Base-by-base conservation (phyloP, 2,797 vertebrate genomes). In the Cygnus olor region DNA sequence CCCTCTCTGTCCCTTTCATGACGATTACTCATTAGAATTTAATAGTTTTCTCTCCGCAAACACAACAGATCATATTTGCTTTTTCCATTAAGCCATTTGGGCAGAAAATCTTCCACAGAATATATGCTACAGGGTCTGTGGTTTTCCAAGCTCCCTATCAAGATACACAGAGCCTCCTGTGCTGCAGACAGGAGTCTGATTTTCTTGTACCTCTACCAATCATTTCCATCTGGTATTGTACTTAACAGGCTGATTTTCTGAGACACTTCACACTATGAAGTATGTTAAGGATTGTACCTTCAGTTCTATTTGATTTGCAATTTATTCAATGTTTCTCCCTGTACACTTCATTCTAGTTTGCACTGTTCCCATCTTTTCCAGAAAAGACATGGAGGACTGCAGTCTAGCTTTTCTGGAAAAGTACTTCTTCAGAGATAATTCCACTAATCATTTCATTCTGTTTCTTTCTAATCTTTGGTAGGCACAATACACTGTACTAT, bases 181-280 rank as follows among this genome's bases (percentile, higher is more conserved):
- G 64, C 22, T 89, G 57, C 79, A 96, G 90, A 94, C 76, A 78
- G 45, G 54, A 95, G 65, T 76, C 83, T 79, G 85, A 91, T 65
- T 94, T 94, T 93, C 80, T 89, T 94, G 94, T 90, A 96, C 91
- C 72, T 94, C 61, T 94, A 91, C 90, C 93, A 93, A 93, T 85
- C 49, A 0, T 80, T 95, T 85, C 96, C 95, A 96, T 96, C 95
- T 97, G 96, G 90, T 96, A 97, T 94, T 97, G 90, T 95, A 96
- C 90, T 94, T 95, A 94, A 87, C 93, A 96, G 94, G 90, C 90
- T 94, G 90, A 90, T 95, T 95, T 97, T 94, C 94, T 94, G 72
- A 95, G 92, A 89, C 70, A 58, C 85, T 96, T 95, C 95, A 95
- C 89, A 94, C 93, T 83, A 51, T 65, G 84, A 94, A 92, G 88